Base-by-base conservation (phyloP, 2,888 invertebrate species). In the Hypolimnas misippus region DNA sequence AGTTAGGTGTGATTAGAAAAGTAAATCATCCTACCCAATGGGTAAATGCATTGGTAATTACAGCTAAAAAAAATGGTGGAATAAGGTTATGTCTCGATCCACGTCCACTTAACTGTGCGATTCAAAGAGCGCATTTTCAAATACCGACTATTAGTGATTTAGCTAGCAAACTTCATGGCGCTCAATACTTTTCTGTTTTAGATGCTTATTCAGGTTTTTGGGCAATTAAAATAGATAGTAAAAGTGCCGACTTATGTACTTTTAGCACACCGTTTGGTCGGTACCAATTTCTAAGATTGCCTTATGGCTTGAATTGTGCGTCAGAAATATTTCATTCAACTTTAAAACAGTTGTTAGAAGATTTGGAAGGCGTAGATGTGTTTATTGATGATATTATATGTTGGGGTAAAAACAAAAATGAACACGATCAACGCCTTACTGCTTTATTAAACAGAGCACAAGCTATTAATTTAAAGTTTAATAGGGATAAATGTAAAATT, bases 141-240 rank as follows among this genome's bases (percentile, higher is more conserved):
- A 6, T 46, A 31, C 71, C 70, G 1, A 71, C 70, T 2, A n/a
- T 73, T 10, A 56, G 33, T n/a, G 70, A 71, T 17, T 25, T 74
- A n/a, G 59, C 67, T 0, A 38, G 65, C 0, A 62, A 60, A n/a
- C 35, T 69, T 12, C 19, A 50, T 7, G 69, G 68, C 8, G 70
- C 57, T 3, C 19, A 14, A 29, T 69, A 60, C 52, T 68, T 65
- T 57, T 59, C 55, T 6, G 65, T 64, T 42, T 40, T 73, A 17
- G 72, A 73, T 40, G 72, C 69, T 2, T 61, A 56, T 7, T 67
- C 64, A n/a, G 70, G 70, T 1, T 75, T 71, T 42, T 73, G 73
- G 73, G 53, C 55, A 35, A 25, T 70, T 0, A 21, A 67, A 10
- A n/a, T 72, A 14, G 68, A 72, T 44, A 62, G 63, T 6, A 62